A percentile compares a stretch with the other conserved stretches of the same genome.
phyloP scores from a whole-genome alignment of 2,888 invertebrate genomes.

The Eustalomyia histrio region DNA sequence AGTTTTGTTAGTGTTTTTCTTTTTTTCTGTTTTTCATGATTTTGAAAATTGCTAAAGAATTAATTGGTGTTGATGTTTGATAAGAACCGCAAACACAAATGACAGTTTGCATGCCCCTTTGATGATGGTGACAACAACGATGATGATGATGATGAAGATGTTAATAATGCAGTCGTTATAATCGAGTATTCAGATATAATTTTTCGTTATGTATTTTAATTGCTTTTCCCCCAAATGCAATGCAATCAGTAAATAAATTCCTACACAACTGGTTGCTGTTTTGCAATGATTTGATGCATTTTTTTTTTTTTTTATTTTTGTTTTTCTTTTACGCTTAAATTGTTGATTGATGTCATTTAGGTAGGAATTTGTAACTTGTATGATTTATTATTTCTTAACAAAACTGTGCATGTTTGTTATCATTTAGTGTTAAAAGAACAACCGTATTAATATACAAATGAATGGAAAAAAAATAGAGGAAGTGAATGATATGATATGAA shows the following conservation, averaged over 20 bases:
- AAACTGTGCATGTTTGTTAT: constrained; percentile 62
- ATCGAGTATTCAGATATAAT: constrained; percentile 6
- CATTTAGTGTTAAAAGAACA: constrained; percentile 17
- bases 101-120: constrained; percentile 64
- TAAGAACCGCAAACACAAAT: constrained; percentile 60
- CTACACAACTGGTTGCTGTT: constrained; percentile 47
- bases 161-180: not conserved
- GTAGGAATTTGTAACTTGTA: constrained; percentile 31
- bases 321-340: constrained; percentile 23
- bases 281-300: constrained; percentile 4
- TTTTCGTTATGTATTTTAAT: constrained; percentile 41
- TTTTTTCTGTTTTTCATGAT: constrained; percentile 40
- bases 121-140: constrained; percentile 34
- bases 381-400: constrained; percentile 52
- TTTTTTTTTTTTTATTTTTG: not conserved
- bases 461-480: constrained; percentile 23
- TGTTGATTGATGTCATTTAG: constrained; percentile 56
- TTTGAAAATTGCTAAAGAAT: constrained; percentile 58
- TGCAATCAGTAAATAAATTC: constrained; percentile 33
- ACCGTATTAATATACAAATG: not conserved
- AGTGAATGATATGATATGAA: constrained; percentile 50
- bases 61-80: constrained; percentile 64
- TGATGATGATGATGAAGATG: constrained; percentile 19
- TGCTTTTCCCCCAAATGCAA: constrained; percentile 12
- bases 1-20: constrained; percentile 1